A percentile compares a stretch with the other conserved stretches of the same genome.
phyloP scores from a whole-genome alignment of 2,113 vertebrate species.

The Micromys minutus region DNA sequence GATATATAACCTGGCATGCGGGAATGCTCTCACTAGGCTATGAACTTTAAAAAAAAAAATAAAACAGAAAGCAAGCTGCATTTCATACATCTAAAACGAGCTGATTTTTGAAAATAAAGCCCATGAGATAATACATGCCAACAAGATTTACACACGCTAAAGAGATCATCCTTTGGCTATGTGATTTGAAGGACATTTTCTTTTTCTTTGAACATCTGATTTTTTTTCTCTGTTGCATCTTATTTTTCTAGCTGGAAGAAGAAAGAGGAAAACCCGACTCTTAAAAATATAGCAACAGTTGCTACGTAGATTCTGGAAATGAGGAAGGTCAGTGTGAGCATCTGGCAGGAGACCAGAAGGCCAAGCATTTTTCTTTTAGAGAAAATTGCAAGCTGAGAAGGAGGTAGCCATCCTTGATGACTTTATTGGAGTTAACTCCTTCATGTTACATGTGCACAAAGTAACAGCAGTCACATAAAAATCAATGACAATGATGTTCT shows the following conservation, averaged over 20 bases:
- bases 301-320: constrained; percentile 45
- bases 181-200: constrained; percentile 29
- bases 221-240: constrained; percentile 23
- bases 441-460: neutral
- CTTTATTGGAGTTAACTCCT: neutral
- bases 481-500: neutral
- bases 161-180: neutral
- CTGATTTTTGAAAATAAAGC: constrained; percentile 54
- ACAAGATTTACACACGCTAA: neutral
- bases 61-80: neutral
- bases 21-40: neutral
- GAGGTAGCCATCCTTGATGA: neutral
- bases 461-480: neutral
- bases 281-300: constrained; percentile 64
- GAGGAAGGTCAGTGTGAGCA: constrained; percentile 25
- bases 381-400: constrained; percentile 2
- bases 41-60: neutral
- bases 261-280: neutral
- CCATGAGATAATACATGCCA: neutral
- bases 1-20: neutral
- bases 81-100: neutral
- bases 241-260: constrained; percentile 31
- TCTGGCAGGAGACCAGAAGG: constrained; percentile 37
- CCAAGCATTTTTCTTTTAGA: constrained; percentile 1
- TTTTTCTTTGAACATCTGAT: constrained; percentile 30